Conservation (phyloP, 2,888 invertebrate species). For the Papilio protenor region DNA sequence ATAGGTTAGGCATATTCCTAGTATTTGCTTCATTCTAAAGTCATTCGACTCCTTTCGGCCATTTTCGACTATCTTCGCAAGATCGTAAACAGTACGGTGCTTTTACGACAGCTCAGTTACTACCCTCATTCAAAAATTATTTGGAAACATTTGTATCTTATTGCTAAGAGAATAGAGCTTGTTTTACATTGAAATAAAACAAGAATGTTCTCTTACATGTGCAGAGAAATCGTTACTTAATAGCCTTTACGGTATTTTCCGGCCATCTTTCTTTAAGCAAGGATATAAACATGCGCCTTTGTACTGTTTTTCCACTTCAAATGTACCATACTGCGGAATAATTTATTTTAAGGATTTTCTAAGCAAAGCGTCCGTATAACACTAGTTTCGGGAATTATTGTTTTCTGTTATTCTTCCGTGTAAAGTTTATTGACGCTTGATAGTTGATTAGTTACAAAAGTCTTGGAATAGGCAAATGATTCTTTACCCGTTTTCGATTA, state of each 20-base stretch:
- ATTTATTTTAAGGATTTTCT: conserved; percentile 13
- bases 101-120: conserved; percentile 70
- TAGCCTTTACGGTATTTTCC: conserved; percentile 72
- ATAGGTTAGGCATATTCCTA: background rate
- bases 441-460: background rate
- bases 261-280: conserved; percentile 71
- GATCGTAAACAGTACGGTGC: conserved; percentile 67
- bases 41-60: conserved; percentile 63
- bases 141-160: conserved; percentile 35
- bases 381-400: background rate
- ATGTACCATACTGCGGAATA: conserved; percentile 30
- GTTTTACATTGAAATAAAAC: conserved; percentile 49
- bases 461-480: background rate
- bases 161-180: conserved; percentile 49
- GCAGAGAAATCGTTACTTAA: conserved; percentile 66
- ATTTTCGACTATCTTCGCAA: conserved; percentile 69
- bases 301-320: conserved; percentile 42
- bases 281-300: conserved; percentile 64
- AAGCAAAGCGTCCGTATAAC: background rate
- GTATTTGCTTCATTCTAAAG: conserved; percentile 46
- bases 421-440: background rate
- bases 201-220: conserved; percentile 47
- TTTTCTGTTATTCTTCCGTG: background rate
- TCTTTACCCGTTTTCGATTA: background rate
- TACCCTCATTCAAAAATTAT: conserved; percentile 49